Evolutionary conservation across 2,113 vertebrate genomes (phyloP).

Genomic region (Calyptomena viridis): DNA sequence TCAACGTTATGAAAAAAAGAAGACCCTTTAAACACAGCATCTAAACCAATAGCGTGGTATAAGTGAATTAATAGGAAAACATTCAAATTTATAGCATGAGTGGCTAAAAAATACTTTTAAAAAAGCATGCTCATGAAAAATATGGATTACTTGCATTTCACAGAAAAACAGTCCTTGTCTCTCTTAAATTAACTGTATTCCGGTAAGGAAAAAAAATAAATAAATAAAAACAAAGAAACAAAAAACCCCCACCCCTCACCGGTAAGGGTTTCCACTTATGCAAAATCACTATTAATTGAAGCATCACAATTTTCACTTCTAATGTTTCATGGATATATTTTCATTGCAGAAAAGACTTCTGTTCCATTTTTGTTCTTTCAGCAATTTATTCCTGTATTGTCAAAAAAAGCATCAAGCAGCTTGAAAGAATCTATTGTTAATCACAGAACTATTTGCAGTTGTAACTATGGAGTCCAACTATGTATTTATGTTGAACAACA

Average conservation of each 20-base stretch:
- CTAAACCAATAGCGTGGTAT: background rate
- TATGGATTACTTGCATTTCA: background rate
- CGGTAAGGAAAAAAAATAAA: background rate
- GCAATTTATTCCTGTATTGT: background rate
- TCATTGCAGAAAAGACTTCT: background rate
- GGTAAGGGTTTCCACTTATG: background rate
- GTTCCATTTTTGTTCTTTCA: background rate
- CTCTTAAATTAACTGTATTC: background rate
- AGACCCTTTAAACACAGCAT: background rate
- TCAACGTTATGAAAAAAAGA: background rate
- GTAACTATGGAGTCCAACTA: conserved; percentile 10
- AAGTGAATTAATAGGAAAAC: background rate
- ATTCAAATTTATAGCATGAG: background rate
- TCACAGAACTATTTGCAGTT: background rate
- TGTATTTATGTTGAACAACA: background rate
- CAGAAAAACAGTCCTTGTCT: background rate
- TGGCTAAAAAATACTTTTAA: background rate
- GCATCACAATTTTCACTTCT: background rate
- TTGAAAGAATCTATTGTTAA: background rate
- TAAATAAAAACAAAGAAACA: background rate
- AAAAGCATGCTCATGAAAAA: background rate
- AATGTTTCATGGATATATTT: background rate
- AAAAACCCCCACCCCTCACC: background rate
- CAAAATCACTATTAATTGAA: background rate
- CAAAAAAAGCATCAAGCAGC: background rate